Conservation (phyloP, 2,113 vertebrate genomes). For the Charadrius vociferus region DNA sequence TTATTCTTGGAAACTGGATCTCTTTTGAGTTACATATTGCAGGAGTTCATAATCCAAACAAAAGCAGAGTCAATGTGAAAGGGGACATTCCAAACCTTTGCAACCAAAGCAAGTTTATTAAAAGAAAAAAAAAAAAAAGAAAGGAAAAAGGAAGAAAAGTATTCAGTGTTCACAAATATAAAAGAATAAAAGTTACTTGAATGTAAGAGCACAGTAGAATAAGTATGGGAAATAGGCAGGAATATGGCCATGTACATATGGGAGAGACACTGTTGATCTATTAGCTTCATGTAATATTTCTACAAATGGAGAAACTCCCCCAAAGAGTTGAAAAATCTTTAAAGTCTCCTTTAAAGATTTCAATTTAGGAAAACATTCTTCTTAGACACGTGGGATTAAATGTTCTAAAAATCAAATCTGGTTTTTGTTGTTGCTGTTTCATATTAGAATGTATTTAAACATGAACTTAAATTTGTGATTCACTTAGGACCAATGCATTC, state of each 20-base stretch:
- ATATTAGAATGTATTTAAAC: neutral
- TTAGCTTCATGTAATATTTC: neutral
- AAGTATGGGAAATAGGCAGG: neutral
- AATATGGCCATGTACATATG: neutral
- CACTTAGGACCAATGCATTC: neutral
- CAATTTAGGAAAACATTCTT: neutral
- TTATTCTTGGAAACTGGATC: neutral
- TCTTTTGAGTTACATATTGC: neutral
- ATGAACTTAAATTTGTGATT: neutral
- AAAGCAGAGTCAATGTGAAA: neutral
- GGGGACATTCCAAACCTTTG: neutral
- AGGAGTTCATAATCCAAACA: slow-evolving; percentile 18
- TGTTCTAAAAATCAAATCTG: neutral
- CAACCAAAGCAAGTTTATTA: neutral
- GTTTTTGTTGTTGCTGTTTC: neutral
- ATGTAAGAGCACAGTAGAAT: neutral
- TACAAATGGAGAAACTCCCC: neutral
- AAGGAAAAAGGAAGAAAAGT: neutral
- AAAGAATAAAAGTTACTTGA: neutral
- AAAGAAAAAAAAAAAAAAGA: neutral
- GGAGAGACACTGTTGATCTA: neutral
- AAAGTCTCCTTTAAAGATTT: neutral
- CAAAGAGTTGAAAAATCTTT: neutral
- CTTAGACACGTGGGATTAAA: neutral
- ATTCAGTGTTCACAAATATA: neutral